phyloP scores from a whole-genome alignment of 2,113 vertebrate genomes.

The Ochotona curzoniae region DNA sequence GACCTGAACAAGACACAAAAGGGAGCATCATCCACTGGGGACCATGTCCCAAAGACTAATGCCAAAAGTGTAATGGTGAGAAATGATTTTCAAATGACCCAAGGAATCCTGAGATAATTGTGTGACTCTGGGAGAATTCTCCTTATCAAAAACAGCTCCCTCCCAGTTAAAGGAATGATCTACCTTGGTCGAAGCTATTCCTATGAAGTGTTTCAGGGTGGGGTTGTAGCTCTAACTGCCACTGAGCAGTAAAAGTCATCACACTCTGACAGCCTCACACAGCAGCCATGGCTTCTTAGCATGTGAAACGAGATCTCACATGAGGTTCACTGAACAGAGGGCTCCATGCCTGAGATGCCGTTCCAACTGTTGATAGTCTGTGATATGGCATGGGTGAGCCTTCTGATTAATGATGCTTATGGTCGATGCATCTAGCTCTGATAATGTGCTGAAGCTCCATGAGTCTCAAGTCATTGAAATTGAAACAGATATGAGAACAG shows the following conservation, averaged over 20 bases:
- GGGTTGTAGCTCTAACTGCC: not conserved
- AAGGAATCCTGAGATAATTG: not conserved
- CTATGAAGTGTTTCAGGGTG: not conserved
- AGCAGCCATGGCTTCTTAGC: not conserved
- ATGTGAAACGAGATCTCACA: not conserved
- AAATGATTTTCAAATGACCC: not conserved
- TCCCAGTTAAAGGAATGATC: not conserved
- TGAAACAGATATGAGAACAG: not conserved
- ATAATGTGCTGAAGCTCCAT: not conserved
- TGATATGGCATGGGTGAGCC: not conserved
- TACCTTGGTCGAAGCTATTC: not conserved
- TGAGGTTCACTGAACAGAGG: not conserved
- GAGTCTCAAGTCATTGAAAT: not conserved
- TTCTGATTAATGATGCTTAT: not conserved
- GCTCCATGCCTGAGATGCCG: not conserved
- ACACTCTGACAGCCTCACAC: not conserved
- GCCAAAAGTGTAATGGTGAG: not conserved
- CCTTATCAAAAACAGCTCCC: not conserved
- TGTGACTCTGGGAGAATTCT: not conserved
- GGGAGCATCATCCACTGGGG: not conserved
- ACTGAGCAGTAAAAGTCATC: not conserved
- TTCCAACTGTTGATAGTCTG: not conserved
- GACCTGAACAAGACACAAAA: not conserved
- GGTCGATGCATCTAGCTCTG: not conserved
- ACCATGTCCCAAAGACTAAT: not conserved